Conservation (phyloP, 2,797 vertebrate genomes). For the Notoglanidium macrostoma region DNA sequence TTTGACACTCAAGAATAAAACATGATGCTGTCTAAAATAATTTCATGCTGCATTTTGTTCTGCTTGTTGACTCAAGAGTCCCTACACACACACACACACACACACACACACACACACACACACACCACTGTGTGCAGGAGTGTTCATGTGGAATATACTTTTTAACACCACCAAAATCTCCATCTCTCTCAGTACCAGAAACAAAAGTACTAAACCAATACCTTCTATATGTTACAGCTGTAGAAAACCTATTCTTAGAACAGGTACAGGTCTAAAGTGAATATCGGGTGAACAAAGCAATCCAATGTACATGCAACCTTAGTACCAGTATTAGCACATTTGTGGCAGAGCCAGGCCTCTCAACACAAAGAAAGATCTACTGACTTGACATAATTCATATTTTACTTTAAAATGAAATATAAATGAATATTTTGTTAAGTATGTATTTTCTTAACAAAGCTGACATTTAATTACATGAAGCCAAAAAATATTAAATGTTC, state of each 20-base stretch:
- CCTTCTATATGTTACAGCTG: background rate
- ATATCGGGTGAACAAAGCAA: background rate
- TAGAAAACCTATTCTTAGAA: background rate
- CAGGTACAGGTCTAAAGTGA: background rate
- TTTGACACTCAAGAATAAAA: constrained; percentile 39
- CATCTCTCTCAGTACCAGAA: background rate
- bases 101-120: no score
- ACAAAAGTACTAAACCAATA: background rate
- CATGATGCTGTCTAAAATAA: constrained; percentile 32
- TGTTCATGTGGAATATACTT: background rate
- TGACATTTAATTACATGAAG: background rate
- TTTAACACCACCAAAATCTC: background rate
- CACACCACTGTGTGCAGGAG: background rate
- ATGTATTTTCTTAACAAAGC: no score
- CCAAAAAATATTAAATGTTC: background rate
- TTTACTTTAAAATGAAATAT: background rate
- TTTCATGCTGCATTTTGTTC: background rate
- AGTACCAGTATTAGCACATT: background rate
- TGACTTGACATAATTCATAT: background rate
- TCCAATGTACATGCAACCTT: background rate
- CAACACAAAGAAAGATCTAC: background rate
- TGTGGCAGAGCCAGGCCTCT: background rate
- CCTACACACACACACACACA: no score
- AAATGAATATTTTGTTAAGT: no score
- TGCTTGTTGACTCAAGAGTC: constrained; percentile 15